Evolutionary conservation across 2,888 invertebrate species (phyloP).

Genomic region (Hemistola chrysoprasaria): DNA sequence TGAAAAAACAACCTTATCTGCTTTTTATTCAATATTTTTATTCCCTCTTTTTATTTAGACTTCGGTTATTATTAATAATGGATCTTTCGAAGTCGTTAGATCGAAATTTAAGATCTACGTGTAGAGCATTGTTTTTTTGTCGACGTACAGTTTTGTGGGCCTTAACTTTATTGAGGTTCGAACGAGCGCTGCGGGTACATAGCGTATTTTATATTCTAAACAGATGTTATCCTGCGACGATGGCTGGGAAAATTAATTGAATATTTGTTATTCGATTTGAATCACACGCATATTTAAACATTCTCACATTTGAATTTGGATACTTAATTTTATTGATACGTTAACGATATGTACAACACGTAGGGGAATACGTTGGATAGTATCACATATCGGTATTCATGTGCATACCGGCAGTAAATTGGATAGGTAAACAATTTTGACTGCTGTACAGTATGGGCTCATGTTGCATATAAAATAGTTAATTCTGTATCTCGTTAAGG

Average conservation of each 20-base stretch:
- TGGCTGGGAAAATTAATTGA: conserved; percentile 72
- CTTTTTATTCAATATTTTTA: conserved; percentile 66
- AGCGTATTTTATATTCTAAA: conserved; percentile 76
- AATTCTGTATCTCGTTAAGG: conserved; percentile 45
- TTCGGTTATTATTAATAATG: conserved; percentile 80
- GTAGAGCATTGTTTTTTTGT: conserved; percentile 66
- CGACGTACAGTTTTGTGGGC: conserved; percentile 65
- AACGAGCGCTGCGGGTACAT: conserved; percentile 58
- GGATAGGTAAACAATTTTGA: conserved; percentile 14
- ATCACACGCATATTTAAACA: conserved; percentile 65
- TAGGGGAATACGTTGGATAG: conserved; percentile 15
- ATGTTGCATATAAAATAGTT: too few relatives aligned
- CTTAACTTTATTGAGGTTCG: conserved; percentile 67
- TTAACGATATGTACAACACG: conserved; percentile 35
- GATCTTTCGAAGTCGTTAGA: conserved; percentile 71
- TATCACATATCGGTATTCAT: conserved; percentile 33
- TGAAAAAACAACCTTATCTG: conserved; percentile 56
- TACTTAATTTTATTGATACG: conserved; percentile 33
- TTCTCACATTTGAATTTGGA: conserved; percentile 56
- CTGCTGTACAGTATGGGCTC: conserved; percentile 9
- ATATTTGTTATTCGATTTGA: conserved; percentile 70
- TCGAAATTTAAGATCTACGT: conserved; percentile 75
- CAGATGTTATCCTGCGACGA: conserved; percentile 73
- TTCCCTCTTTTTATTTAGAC: conserved; percentile 76
- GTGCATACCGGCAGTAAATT: conserved; percentile 26